Evolutionary conservation across 1,140 invertebrate species (phyloP).

Genomic region (Atopsyche davidsoni): DNA sequence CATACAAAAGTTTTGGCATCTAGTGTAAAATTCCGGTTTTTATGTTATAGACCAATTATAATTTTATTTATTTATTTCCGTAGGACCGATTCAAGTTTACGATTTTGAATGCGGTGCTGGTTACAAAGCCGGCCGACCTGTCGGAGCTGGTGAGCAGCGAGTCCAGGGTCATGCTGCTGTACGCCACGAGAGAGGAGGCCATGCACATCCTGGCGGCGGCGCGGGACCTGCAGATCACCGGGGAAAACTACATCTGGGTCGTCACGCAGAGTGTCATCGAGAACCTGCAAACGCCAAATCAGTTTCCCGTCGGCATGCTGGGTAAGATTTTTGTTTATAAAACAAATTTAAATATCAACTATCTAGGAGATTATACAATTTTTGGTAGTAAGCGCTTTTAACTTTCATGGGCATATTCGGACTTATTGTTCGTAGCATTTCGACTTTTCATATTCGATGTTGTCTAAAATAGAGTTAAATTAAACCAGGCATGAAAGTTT

Average conservation of each 20-base stretch:
- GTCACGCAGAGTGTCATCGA: constrained; percentile 92
- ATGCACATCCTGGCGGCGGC: constrained; percentile 76
- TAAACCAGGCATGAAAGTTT: too few species aligned
- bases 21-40: too few species aligned
- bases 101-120: constrained; percentile 76
- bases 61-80: too few species aligned
- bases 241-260: constrained; percentile 95
- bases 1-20: too few species aligned
- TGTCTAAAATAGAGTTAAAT: too few species aligned
- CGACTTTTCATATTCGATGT: too few species aligned
- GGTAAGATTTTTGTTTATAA: constrained; percentile 57
- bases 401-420: too few species aligned
- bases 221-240: constrained; percentile 77
- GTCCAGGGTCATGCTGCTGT: constrained; percentile 88
- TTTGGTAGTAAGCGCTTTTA: too few species aligned
- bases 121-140: constrained; percentile 59
- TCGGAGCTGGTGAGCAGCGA: constrained; percentile 81
- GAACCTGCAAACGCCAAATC: constrained; percentile 64
- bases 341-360: too few species aligned
- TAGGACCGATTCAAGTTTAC: constrained; percentile 87
- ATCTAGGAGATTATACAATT: too few species aligned
- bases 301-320: constrained; percentile 89
- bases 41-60: too few species aligned
- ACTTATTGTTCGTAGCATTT: too few species aligned
- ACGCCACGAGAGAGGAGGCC: constrained; percentile 83